Evolutionary conservation across 2,888 invertebrate species (phyloP).

Genomic region (Tipula helvola): DNA sequence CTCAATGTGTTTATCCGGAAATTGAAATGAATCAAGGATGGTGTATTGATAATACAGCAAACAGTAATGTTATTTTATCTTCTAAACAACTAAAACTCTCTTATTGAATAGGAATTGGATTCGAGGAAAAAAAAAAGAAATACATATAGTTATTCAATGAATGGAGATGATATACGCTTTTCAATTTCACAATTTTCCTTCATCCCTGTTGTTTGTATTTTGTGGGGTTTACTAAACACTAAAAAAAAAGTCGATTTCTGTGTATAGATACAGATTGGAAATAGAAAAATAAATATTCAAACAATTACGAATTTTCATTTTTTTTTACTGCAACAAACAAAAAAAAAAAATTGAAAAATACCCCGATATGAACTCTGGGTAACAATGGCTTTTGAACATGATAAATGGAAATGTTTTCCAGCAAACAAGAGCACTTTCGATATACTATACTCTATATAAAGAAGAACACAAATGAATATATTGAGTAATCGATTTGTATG

Average conservation of each 20-base stretch:
- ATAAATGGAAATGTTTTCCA: conserved; percentile 4
- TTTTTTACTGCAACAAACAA: neutral
- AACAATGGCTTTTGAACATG: neutral
- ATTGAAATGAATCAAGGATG: conserved; percentile 4
- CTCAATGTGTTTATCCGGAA: neutral
- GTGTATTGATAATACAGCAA: neutral
- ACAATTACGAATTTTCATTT: neutral
- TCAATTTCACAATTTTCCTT: neutral
- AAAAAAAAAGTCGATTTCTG: neutral
- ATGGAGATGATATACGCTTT: neutral
- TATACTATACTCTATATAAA: neutral
- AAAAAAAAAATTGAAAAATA: neutral
- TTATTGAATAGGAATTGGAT: neutral
- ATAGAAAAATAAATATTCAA: neutral
- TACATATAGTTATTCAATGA: neutral
- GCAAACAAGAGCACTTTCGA: neutral
- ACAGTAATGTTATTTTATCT: neutral
- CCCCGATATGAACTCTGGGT: neutral
- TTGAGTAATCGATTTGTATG: neutral
- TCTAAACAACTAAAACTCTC: neutral
- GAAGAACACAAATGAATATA: neutral
- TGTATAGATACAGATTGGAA: neutral
- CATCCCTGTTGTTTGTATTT: neutral
- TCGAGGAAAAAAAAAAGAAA: neutral
- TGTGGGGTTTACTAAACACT: neutral